These are phyloP conservation scores for Craseonycteris thonglongyai DNA, from an alignment of 2,113 vertebrate species.

Conservation along the genomic window DNA sequence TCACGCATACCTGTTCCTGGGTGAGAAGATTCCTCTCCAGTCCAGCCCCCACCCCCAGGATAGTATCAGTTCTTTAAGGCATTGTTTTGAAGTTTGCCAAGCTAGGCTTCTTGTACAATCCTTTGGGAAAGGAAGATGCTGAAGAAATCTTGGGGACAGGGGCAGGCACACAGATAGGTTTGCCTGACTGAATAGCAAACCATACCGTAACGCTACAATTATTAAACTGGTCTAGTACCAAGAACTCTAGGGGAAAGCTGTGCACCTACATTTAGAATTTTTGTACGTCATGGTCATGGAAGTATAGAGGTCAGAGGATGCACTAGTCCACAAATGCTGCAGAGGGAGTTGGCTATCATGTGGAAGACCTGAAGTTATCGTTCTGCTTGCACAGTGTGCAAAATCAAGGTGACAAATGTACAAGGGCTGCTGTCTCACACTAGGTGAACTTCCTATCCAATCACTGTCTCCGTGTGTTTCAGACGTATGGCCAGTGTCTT, in stretches of 20 bases:
- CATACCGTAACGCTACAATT: neutral
- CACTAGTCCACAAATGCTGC: neutral
- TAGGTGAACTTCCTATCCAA: neutral
- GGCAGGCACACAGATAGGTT: neutral
- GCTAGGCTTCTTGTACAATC: neutral
- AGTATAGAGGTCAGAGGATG: neutral
- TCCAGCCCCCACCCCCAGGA: accelerated
- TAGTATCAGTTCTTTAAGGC: neutral
- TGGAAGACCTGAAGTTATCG: neutral
- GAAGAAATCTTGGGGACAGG: neutral
- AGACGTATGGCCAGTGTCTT: neutral
- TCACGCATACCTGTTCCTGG: neutral
- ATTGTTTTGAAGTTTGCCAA: neutral
- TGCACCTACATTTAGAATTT: neutral
- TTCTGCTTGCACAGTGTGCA: neutral
- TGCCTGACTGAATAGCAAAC: neutral
- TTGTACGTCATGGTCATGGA: neutral
- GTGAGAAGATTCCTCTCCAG: neutral
- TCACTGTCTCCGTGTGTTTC: neutral
- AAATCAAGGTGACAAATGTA: neutral
- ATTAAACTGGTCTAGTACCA: neutral
- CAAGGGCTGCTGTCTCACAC: neutral
- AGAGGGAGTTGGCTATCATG: neutral
- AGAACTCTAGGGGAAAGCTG: neutral
- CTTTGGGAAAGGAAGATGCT: neutral